Evolutionary conservation across 1,140 invertebrate species (phyloP).

Genomic region (Plectrocnemia conspersa): DNA sequence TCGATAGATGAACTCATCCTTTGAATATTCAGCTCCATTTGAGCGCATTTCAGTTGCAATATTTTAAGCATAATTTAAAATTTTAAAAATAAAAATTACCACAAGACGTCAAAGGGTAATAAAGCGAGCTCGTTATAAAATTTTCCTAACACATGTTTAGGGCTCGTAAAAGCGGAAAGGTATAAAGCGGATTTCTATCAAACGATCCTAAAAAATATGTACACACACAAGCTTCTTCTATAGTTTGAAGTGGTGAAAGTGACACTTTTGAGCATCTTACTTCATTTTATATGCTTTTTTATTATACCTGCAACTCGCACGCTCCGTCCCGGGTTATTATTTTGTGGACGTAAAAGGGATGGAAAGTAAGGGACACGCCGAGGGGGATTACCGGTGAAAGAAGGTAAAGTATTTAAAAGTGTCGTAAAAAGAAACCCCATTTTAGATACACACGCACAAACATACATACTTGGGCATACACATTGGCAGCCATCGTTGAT

Average conservation of each 20-base stretch:
- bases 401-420: slow-evolving; percentile 15
- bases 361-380: slow-evolving; percentile 14
- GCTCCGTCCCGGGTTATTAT: not conserved
- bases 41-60: too few relatives aligned
- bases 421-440: too few relatives aligned
- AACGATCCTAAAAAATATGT: not conserved
- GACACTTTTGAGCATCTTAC: slow-evolving; percentile 4
- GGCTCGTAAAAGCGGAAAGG: not conserved
- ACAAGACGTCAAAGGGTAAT: not conserved
- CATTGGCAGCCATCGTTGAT: too few relatives aligned
- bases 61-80: too few relatives aligned
- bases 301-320: slow-evolving; percentile 7
- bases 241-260: not conserved
- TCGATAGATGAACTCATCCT: too few relatives aligned
- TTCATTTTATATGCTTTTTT: slow-evolving; percentile 8
- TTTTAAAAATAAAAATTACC: not conserved
- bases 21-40: too few relatives aligned
- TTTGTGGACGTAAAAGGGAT: slow-evolving; percentile 15
- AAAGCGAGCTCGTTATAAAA: not conserved
- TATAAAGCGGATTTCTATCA: not conserved
- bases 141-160: not conserved
- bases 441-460: too few relatives aligned
- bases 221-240: not conserved
- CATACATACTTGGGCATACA: too few relatives aligned
- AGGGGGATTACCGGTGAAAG: not conserved